Evolutionary conservation across 2,113 vertebrate genomes (phyloP), one percentile per base, ranked within the genome.

Genomic region (Daboia siamensis): DNA sequence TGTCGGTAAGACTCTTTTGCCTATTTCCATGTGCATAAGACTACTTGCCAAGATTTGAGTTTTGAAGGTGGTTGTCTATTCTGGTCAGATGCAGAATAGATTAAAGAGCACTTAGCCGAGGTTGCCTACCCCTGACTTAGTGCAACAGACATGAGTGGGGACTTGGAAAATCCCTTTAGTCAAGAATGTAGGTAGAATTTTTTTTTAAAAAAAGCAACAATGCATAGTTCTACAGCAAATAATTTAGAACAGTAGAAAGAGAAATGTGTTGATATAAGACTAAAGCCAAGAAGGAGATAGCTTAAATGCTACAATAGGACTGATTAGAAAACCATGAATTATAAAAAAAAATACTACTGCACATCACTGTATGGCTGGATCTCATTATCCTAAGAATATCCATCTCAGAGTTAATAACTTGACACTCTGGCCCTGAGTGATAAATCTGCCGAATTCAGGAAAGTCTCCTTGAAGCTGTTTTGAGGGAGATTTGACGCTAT

Each of bases 1-100:
- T 90, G 46, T 92, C 93, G 97, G 97, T 98, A 54, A 23, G 29
- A 24, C 24, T 13, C n/a, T 26, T 80, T 26, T 88, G 12, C 6
- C 15, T 29, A 20, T 44, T 80, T 80, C 7, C 74, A 21, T 80
- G 7, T 39, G 74, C 7, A 39, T 44, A 39, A 80, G 74, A 39
- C 74, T 33, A 8, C 8, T 21, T 80, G 33, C 33, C n/a, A 80
- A 80, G 74, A 39, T 29, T 2, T 86, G 85, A 26, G 24, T 29
- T 51, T 86, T 86, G 44, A 52, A 86, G 85, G 1, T 29, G 12
- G 10, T 24, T 86, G 85, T 86, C 21, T 51, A 6, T 86, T 46
- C 23, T 86, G 46, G 10, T 29, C 46, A 24, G 10, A 48, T 80
- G 33, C 33, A 64, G 26, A 64, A 64, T 7, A 80, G 33, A 39